These are phyloP conservation scores for Escarpia spicata DNA, from an alignment of 2,888 invertebrate genomes.

Conservation along the genomic window DNA sequence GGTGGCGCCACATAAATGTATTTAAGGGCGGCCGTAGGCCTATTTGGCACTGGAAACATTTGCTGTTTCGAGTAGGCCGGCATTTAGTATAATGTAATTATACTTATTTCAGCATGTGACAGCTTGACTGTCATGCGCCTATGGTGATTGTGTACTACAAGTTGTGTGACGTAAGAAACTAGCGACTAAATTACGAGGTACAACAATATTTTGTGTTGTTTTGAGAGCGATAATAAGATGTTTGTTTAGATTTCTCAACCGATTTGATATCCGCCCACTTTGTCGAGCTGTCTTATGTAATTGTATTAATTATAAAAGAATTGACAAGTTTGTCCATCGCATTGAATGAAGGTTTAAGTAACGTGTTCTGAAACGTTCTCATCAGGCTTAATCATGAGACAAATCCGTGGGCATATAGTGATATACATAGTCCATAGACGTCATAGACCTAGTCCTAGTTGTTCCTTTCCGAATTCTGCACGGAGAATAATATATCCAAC, in stretches of 20 bases:
- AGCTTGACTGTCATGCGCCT: background rate
- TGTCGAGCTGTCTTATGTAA: background rate
- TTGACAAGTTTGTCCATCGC: background rate
- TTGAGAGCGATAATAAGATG: background rate
- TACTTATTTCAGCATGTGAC: background rate
- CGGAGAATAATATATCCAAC: too few species aligned
- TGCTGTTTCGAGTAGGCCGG: background rate
- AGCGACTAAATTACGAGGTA: background rate
- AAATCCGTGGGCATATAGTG: too few species aligned
- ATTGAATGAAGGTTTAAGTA: background rate
- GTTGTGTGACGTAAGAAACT: background rate
- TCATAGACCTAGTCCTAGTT: too few species aligned
- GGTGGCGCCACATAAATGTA: background rate
- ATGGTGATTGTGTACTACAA: background rate
- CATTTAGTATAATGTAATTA: background rate
- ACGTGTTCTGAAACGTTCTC: background rate
- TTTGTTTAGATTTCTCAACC: background rate
- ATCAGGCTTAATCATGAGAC: too few species aligned
- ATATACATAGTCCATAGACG: too few species aligned
- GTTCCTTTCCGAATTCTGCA: too few species aligned
- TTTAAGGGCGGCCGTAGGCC: too few species aligned
- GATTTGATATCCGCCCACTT: conserved; percentile 1
- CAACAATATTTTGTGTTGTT: background rate
- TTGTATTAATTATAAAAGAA: background rate
- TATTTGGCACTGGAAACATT: background rate